Percentiles rank a stretch among this genome's conserved stretches.
These are phyloP conservation scores for Drosophila watanabei DNA, from an alignment of 1,140 invertebrate species.

Conservation along the genomic window DNA sequence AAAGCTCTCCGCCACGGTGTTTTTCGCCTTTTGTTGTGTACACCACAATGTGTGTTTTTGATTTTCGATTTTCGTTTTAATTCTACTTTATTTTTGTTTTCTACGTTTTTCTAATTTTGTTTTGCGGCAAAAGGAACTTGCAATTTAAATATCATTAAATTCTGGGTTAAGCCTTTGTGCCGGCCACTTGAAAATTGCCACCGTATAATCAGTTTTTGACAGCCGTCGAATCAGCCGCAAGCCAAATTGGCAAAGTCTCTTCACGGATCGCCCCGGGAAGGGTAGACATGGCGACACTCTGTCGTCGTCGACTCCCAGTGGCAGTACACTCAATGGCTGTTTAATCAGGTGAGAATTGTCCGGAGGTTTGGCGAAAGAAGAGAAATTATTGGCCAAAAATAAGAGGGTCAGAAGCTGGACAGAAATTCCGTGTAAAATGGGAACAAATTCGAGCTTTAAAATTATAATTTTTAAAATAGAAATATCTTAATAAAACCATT, in stretches of 20 bases:
- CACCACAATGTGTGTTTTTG: slow-evolving; percentile 34
- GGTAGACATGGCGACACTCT: slow-evolving; percentile 43
- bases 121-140: slow-evolving; percentile 73
- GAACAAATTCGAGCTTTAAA: not conserved
- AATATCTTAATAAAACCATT: not conserved
- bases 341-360: slow-evolving; percentile 44
- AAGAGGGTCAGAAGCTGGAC: not conserved
- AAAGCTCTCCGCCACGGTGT: slow-evolving; percentile 34
- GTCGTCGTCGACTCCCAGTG: slow-evolving; percentile 16
- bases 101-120: slow-evolving; percentile 21
- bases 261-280: slow-evolving; percentile 11
- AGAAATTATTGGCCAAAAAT: slow-evolving; percentile 10
- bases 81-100: slow-evolving; percentile 7
- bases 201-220: slow-evolving; percentile 80
- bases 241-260: slow-evolving; percentile 45
- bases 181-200: slow-evolving; percentile 80
- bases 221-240: slow-evolving; percentile 46
- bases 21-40: slow-evolving; percentile 36
- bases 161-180: slow-evolving; percentile 80
- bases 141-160: slow-evolving; percentile 84
- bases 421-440: too few species aligned
- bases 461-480: not conserved
- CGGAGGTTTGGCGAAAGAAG: not conserved
- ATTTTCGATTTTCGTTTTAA: slow-evolving; percentile 37
- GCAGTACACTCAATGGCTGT: slow-evolving; percentile 19